phyloP scores from a whole-genome alignment of 1,140 invertebrate species.

The Copidosoma floridanum region DNA sequence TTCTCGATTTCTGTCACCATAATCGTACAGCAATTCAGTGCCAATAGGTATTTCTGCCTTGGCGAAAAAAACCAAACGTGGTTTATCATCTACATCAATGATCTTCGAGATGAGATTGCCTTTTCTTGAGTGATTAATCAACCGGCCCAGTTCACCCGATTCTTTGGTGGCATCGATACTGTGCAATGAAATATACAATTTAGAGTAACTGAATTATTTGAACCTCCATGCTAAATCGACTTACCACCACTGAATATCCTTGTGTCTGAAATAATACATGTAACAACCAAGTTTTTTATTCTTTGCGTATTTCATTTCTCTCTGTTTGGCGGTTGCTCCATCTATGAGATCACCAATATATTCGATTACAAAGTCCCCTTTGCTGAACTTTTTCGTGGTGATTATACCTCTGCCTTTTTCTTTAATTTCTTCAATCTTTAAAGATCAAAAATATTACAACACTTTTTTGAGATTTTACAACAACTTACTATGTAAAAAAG shows the following conservation, averaged over 20 bases:
- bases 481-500: background rate
- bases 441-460: conserved; percentile 15
- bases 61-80: conserved; percentile 87
- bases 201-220: background rate
- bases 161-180: conserved; percentile 96
- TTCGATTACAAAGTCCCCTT: conserved; percentile 95
- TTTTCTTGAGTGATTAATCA: conserved; percentile 93
- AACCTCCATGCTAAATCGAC: conserved; percentile 31
- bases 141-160: conserved; percentile 79
- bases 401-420: conserved; percentile 78
- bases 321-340: conserved; percentile 73
- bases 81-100: conserved; percentile 71
- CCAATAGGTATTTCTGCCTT: conserved; percentile 81
- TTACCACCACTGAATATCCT: conserved; percentile 90
- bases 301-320: conserved; percentile 82
- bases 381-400: conserved; percentile 72
- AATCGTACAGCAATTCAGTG: conserved; percentile 95
- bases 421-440: conserved; percentile 66
- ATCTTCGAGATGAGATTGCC: conserved; percentile 90
- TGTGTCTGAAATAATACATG: conserved; percentile 98
- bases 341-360: conserved; percentile 93
- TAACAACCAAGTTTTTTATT: conserved; percentile 92
- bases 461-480: background rate
- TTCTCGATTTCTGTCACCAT: conserved; percentile 91
- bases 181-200: conserved; percentile 43